Evolutionary conservation across 1,140 invertebrate species (phyloP).

Genomic region (Marisa cornuarietis): DNA sequence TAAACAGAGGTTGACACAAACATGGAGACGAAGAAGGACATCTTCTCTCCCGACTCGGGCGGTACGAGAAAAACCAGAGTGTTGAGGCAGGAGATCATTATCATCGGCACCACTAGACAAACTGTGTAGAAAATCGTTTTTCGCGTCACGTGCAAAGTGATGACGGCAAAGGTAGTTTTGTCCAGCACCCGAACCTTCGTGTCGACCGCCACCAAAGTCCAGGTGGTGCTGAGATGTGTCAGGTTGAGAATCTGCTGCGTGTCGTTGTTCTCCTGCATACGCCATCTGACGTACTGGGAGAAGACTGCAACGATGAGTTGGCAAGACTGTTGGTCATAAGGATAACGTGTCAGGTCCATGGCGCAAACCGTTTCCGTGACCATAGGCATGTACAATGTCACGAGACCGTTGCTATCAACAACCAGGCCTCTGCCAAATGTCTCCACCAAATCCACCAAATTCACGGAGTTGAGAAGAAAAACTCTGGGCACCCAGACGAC

Average conservation of each 20-base stretch:
- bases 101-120: constrained; percentile 35
- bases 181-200: neutral
- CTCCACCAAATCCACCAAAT: constrained; percentile 12
- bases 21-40: constrained; percentile 38
- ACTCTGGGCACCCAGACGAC: constrained; percentile 69
- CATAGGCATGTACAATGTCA: constrained; percentile 43
- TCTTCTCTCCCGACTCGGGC: constrained; percentile 35
- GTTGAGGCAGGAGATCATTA: constrained; percentile 32
- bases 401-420: constrained; percentile 4
- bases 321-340: constrained; percentile 35
- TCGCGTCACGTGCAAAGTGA: constrained; percentile 23
- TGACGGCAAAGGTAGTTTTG: constrained; percentile 33
- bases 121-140: constrained; percentile 29
- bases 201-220: neutral
- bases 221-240: neutral
- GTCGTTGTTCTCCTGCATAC: neutral
- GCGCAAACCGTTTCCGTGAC: constrained; percentile 20
- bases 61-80: constrained; percentile 36
- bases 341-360: constrained; percentile 31
- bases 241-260: neutral
- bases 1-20: constrained; percentile 37
- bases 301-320: constrained; percentile 1
- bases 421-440: neutral
- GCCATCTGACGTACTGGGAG: neutral
- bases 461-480: constrained; percentile 66